Base-by-base conservation (phyloP, 2,888 invertebrate genomes). In the Deilephila elpenor region DNA sequence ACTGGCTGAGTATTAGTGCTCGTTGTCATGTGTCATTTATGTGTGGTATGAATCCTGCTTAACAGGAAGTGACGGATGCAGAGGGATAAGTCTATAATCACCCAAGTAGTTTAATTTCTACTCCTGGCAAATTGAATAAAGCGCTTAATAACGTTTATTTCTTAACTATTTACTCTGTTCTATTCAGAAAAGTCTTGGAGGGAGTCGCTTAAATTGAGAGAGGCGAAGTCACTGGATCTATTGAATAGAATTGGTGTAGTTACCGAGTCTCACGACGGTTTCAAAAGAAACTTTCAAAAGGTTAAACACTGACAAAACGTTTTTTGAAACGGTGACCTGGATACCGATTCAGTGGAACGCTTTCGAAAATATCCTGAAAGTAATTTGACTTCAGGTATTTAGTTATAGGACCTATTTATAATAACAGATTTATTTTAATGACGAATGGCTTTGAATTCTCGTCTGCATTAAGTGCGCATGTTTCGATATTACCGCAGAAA, bases 171-270 rank as follows among this genome's bases (percentile, higher is more conserved):
- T 44, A 14, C 25, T 25, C 25, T 14, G 67, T 25, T 51, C 51
- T 44, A 51, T 67, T 67, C 67, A 51, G 20, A 67, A 51, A n/a
- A 19, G 37, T 62, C 19, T 19, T 64, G 44, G 20, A 67, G 67
- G 67, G 51, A 51, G 67, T 67, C 14, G 51, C 51, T 51, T 25
- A 44, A 67, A 51, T 67, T 17, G 44, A 51, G 44, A 37, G 37
- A 67, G 17, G 51, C 25, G 67, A 67, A 67, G 44, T 67, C 25
- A 44, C 67, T 51, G 44, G 44, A 25, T 29, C 25, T 51, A 51
- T 51, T 67, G 67, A 67, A 67, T 67, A 51, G 67, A 67, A 67
- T 67, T 67, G 67, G 25, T 67, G 67, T 67, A 67, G 67, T 67
- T 51, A 67, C 67, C 14, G 51, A 51, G 25, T 67, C 51, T 20